phyloP scores from a whole-genome alignment of 2,888 invertebrate genomes.

The Melangyna quadrimaculata region DNA sequence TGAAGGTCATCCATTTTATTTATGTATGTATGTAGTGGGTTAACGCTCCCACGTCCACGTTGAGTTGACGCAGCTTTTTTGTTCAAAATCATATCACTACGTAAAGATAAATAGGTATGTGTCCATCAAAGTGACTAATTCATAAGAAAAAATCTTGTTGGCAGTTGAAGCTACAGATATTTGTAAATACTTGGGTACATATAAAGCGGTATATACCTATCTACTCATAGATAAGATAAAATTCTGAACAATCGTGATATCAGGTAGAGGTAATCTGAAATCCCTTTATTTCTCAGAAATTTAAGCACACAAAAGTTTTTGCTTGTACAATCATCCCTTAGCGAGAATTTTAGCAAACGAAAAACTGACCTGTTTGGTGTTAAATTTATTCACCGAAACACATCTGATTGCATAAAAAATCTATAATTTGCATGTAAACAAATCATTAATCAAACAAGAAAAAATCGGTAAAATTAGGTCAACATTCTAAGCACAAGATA shows the following conservation, averaged over 20 bases:
- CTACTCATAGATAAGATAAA: background rate
- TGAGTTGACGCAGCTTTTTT: too few relatives aligned
- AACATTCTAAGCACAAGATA: conserved; percentile 1
- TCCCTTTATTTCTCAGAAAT: background rate
- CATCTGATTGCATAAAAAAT: background rate
- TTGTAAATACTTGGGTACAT: too few relatives aligned
- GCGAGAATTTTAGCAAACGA: background rate
- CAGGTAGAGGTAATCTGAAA: too few relatives aligned
- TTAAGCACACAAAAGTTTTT: background rate
- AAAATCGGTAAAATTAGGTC: conserved; percentile 20
- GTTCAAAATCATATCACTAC: too few relatives aligned
- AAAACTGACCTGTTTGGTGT: background rate
- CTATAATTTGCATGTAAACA: conserved; percentile 46
- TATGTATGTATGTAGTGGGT: background rate
- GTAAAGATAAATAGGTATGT: too few relatives aligned
- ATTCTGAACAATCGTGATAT: background rate
- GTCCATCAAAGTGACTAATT: too few relatives aligned
- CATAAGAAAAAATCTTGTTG: too few relatives aligned
- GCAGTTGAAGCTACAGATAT: too few relatives aligned
- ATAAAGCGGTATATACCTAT: too few relatives aligned
- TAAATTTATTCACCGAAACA: background rate
- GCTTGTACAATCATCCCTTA: background rate
- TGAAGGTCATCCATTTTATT: background rate
- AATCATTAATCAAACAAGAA: background rate
- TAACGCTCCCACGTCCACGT: background rate